Evolutionary conservation across 2,113 vertebrate species (phyloP).

Genomic region (Dasypus novemcinctus): DNA sequence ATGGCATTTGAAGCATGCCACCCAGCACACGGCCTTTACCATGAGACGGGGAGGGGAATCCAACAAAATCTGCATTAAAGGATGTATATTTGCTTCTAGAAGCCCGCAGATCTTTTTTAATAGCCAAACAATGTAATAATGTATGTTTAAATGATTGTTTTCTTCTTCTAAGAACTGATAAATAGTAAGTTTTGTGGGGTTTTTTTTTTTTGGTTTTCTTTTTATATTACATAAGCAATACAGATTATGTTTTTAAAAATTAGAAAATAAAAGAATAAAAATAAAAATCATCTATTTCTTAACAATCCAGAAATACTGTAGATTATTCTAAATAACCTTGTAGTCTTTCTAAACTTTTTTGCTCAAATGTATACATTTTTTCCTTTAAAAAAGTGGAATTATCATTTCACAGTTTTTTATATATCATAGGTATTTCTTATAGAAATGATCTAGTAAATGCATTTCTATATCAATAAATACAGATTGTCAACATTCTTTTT

Average conservation of each 20-base stretch:
- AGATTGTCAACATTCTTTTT: neutral
- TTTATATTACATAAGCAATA: neutral
- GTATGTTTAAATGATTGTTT: neutral
- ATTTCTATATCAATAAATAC: neutral
- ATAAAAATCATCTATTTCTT: neutral
- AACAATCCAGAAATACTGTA: conserved; percentile 36
- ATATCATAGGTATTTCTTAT: neutral
- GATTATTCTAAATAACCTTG: neutral
- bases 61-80: neutral
- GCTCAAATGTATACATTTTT: neutral
- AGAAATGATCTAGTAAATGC: neutral
- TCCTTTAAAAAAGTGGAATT: neutral
- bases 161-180: neutral
- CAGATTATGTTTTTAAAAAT: neutral
- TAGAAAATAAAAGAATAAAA: conserved; percentile 2
- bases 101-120: neutral
- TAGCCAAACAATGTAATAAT: neutral
- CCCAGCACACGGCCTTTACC: rapidly evolving
- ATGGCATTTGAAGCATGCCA: neutral
- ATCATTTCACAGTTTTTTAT: neutral
- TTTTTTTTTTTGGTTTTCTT: neutral
- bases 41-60: neutral
- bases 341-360: conserved; percentile 26
- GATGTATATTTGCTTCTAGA: neutral
- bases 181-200: too few relatives aligned